These are phyloP conservation scores for Machimus rusticus DNA, from an alignment of 2,888 invertebrate genomes.

Conservation along the genomic window DNA sequence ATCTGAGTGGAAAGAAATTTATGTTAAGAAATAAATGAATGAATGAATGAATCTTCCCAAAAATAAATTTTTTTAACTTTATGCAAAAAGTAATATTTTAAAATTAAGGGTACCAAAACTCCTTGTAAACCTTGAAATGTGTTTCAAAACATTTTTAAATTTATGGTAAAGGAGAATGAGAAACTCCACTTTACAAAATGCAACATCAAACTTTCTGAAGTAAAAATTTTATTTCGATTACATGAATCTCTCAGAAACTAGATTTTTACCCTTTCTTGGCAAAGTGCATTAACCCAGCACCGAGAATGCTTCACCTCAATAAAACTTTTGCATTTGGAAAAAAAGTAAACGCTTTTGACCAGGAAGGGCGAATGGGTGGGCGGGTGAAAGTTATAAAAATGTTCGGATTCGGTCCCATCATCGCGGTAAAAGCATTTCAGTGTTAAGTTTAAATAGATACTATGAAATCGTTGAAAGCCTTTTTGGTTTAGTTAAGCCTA, in stretches of 20 bases:
- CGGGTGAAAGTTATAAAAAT: constrained; percentile 25
- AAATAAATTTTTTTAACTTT: too few relatives aligned
- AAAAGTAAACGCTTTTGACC: constrained; percentile 24
- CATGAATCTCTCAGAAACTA: not conserved
- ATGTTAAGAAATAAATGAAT: too few relatives aligned
- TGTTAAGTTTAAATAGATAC: constrained; percentile 38
- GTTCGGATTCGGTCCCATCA: constrained; percentile 6
- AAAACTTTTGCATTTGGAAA: constrained; percentile 33
- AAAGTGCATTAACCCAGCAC: constrained; percentile 13
- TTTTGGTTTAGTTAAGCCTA: constrained; percentile 36
- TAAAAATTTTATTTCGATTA: not conserved
- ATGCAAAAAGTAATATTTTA: not conserved
- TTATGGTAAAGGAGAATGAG: not conserved
- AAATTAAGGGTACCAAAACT: not conserved
- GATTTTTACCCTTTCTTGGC: not conserved
- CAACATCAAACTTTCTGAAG: not conserved
- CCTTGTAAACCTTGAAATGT: not conserved
- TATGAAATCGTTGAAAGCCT: constrained; percentile 29
- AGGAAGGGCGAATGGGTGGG: not conserved
- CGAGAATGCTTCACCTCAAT: not conserved
- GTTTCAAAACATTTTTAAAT: not conserved
- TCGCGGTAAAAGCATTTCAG: constrained; percentile 34
- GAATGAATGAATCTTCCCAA: too few relatives aligned
- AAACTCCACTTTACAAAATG: not conserved
- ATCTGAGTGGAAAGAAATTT: too few relatives aligned